phyloP scores from a whole-genome alignment of 2,113 vertebrate species.

The Plectropomus leopardus region DNA sequence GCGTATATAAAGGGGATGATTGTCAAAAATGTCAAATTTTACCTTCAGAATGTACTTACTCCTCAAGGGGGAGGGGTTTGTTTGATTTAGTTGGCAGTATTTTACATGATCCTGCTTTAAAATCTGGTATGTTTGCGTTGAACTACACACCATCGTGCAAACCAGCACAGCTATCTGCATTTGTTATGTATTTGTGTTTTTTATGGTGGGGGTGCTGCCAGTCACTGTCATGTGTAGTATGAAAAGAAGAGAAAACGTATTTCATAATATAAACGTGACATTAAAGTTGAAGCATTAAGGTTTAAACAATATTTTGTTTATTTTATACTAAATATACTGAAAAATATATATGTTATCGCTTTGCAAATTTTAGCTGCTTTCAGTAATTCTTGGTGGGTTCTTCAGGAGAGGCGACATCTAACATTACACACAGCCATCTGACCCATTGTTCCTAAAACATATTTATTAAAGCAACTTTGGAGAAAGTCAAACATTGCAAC shows the following conservation, averaged over 20 bases:
- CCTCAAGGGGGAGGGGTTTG: background rate
- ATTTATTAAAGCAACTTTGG: too few relatives aligned
- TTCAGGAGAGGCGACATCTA: background rate
- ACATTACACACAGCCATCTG: background rate
- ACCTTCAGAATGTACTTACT: constrained; percentile 25
- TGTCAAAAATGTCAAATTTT: constrained; percentile 45
- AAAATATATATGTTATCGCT: background rate
- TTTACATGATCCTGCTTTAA: constrained; percentile 38
- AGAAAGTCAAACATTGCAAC: too few relatives aligned
- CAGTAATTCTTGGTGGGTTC: too few relatives aligned
- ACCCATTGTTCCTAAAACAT: background rate
- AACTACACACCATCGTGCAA: background rate
- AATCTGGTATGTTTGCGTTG: background rate
- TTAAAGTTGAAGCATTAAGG: background rate
- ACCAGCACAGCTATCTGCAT: constrained; percentile 2
- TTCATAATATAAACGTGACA: background rate
- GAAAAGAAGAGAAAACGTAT: background rate
- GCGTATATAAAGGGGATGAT: constrained; percentile 38
- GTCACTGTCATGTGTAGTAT: background rate
- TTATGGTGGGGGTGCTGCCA: background rate
- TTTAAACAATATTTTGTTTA: background rate
- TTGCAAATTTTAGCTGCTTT: background rate
- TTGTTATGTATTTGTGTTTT: background rate
- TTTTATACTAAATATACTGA: too few relatives aligned
- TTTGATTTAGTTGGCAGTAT: constrained; percentile 25